Evolutionary conservation across 2,888 invertebrate genomes (phyloP).

Genomic region (Celastrina argiolus): DNA sequence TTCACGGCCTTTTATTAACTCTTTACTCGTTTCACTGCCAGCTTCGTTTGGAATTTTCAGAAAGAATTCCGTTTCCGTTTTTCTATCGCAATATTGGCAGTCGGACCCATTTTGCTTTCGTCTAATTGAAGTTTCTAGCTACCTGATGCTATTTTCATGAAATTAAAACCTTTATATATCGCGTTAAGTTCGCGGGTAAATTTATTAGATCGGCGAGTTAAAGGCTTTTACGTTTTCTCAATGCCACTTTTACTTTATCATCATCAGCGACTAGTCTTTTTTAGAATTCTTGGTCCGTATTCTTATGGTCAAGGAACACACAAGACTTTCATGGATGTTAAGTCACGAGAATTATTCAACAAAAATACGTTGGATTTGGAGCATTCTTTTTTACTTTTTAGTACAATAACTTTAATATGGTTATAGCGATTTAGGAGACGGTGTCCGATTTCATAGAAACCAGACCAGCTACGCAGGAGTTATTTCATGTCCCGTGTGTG

Average conservation of each 20-base stretch:
- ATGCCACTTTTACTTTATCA: not conserved
- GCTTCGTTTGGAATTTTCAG: not conserved
- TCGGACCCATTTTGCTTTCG: slow-evolving; percentile 17
- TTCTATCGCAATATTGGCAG: slow-evolving; percentile 10
- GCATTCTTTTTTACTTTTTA: too few species aligned
- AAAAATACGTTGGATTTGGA: too few species aligned
- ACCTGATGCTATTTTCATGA: slow-evolving; percentile 16
- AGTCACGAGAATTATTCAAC: too few species aligned
- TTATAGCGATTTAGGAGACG: too few species aligned
- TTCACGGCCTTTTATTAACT: too few species aligned
- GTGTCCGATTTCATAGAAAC: too few species aligned
- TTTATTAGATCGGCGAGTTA: slow-evolving; percentile 10
- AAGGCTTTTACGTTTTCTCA: not conserved
- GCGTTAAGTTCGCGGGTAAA: not conserved
- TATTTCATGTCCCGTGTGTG: too few species aligned
- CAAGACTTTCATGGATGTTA: too few species aligned
- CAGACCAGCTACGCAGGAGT: too few species aligned
- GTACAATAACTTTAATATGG: too few species aligned
- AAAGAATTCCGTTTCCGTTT: slow-evolving; percentile 13
- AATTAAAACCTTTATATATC: slow-evolving; percentile 16
- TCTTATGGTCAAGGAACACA: too few species aligned
- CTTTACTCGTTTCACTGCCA: not conserved
- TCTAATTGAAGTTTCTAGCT: slow-evolving; percentile 4
- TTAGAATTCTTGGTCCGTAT: too few species aligned
- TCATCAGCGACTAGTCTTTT: not conserved